Evolutionary conservation across 1,140 invertebrate genomes (phyloP), one percentile per base, ranked within the genome.

Genomic region (Dreissena rostriformis): DNA sequence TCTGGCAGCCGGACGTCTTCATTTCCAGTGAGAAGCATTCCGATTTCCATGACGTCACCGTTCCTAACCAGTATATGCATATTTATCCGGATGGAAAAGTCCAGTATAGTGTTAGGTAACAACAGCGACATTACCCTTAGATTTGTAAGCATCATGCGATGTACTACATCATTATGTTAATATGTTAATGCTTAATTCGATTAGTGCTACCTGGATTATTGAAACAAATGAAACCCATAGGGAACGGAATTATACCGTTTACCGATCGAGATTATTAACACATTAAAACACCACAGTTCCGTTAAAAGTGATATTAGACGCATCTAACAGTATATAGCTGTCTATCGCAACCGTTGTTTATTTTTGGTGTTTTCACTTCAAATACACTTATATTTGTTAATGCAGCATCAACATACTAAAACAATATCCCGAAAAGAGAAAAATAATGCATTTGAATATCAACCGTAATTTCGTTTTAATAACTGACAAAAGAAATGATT

Each of bases 1-100:
- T 96, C 79, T 96, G 95, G 95, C 95, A 95, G 75, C 95, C 95
- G 5, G 95, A 96, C 87, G 94, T 95, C 0, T 96, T 95, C 89
- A 96, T 96, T 86, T 95, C 95, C 14, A 96, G 96, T 86, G 95
- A 95, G 17, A 96, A 96, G 91, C 94, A 95, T 80, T 95, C 95
- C 0, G 95, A 95, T 86, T 96, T 96, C 88, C 95, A 96, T 90
- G 95, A 95, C 86, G 95, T 89, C 19, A 89, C 88, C 10, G 68
- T 87, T 6, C 88, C 86, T 28, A 89, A 89, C 67, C 84, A 83
- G 73, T 84, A 87, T 78, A 76, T 89, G 28, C 76, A 86, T 22
- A 67, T 89, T 17, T 87, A 85, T 73, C 78, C 82, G 22, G 55
- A 84, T 68, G 88, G 88, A 0, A 71, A 76, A 7, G 83, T 89